phyloP scores from a whole-genome alignment of 2,797 vertebrate species.

The Orientallactaga sibirica region DNA sequence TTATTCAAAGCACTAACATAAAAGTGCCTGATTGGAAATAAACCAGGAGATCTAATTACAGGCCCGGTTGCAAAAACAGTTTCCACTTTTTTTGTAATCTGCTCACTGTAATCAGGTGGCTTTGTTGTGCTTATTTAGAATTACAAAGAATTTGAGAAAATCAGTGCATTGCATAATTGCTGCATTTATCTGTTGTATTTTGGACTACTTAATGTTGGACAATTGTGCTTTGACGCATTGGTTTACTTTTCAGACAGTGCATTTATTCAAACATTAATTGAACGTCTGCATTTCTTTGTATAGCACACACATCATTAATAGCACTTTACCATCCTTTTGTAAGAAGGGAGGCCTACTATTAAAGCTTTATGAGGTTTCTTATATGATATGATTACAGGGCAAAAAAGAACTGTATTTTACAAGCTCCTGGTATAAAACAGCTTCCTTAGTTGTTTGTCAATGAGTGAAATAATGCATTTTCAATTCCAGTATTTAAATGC shows the following conservation, averaged over 20 bases:
- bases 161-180: conserved; percentile 78
- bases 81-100: conserved; percentile 66
- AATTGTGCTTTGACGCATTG: conserved; percentile 67
- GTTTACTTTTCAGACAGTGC: conserved; percentile 70
- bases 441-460: conserved; percentile 3
- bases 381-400: conserved; percentile 55
- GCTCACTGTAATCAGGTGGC: conserved; percentile 82
- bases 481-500: not conserved
- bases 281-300: conserved; percentile 70
- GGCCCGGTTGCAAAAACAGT: conserved; percentile 60
- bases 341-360: not conserved
- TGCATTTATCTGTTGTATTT: conserved; percentile 73
- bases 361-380: conserved; percentile 39
- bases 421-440: conserved; percentile 15
- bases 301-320: conserved; percentile 49
- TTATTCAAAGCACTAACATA: conserved; percentile 73
- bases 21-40: conserved; percentile 79
- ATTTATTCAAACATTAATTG: conserved; percentile 73
- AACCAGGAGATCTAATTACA: conserved; percentile 79
- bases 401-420: conserved; percentile 13
- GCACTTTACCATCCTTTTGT: not conserved
- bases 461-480: not conserved
- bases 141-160: conserved; percentile 83
- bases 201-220: conserved; percentile 70
- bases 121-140: conserved; percentile 80